Evolutionary conservation across 1,140 invertebrate species (phyloP).

Genomic region (Berghia stephanieae): DNA sequence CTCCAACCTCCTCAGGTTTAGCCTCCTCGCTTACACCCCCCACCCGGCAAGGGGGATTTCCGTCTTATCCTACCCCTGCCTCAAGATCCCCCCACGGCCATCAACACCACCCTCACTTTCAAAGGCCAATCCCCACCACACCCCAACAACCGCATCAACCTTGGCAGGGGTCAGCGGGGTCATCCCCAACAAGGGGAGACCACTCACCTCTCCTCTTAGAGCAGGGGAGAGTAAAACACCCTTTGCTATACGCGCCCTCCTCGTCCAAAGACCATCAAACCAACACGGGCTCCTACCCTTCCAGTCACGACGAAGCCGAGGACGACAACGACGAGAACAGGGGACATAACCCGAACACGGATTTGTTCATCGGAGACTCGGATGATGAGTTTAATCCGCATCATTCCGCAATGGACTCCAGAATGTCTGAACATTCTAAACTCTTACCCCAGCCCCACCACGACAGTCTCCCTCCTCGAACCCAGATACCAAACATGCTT

Average conservation of each 20-base stretch:
- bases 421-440: no score
- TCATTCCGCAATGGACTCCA: background rate
- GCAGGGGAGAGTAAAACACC: background rate
- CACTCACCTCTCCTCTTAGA: background rate
- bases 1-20: no score
- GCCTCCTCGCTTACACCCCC: no score
- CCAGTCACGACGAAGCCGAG: background rate
- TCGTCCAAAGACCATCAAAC: background rate
- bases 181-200: background rate
- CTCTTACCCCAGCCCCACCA: no score
- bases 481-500: no score
- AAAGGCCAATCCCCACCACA: no score
- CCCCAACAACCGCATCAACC: background rate
- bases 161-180: background rate
- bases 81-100: no score
- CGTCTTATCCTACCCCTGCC: no score
- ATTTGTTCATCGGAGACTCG: background rate
- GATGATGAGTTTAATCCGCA: background rate
- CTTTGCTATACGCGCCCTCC: background rate
- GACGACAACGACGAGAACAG: background rate
- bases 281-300: background rate
- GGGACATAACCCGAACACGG: background rate
- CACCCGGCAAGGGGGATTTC: no score
- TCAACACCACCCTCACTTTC: no score
- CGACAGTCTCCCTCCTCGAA: no score